These are phyloP conservation scores for Ursus arctos DNA, from an alignment of 2,113 vertebrate species.

Conservation along the genomic window DNA sequence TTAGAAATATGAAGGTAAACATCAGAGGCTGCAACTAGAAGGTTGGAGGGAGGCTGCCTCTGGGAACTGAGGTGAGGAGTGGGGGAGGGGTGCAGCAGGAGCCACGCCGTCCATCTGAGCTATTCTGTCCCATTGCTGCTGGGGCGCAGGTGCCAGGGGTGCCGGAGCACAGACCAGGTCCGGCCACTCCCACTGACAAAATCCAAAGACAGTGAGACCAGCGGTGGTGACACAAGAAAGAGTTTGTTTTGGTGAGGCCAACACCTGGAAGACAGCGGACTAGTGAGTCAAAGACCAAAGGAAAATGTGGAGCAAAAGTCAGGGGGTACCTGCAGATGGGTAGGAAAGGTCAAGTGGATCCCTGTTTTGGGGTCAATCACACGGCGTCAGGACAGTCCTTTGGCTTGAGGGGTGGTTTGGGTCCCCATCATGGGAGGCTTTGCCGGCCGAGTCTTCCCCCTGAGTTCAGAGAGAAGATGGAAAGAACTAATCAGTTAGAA, in stretches of 20 bases:
- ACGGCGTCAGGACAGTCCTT: not conserved
- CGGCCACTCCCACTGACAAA: not conserved
- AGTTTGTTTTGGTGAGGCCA: not conserved
- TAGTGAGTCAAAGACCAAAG: not conserved
- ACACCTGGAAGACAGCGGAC: not conserved
- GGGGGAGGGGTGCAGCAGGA: not conserved
- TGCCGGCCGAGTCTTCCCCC: not conserved
- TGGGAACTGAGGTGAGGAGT: not conserved
- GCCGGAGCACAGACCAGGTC: not conserved
- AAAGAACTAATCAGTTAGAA: not conserved
- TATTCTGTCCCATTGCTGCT: not conserved
- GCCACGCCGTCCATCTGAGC: not conserved
- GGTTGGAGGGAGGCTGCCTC: not conserved
- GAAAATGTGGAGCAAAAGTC: not conserved
- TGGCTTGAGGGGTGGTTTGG: not conserved
- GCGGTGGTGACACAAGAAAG: not conserved
- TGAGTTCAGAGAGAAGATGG: not conserved
- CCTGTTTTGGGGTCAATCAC: not conserved
- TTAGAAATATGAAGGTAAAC: not conserved
- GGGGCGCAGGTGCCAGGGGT: not conserved
- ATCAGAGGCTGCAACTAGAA: not conserved
- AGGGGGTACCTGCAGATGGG: not conserved
- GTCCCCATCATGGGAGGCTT: not conserved
- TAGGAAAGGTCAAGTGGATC: not conserved
- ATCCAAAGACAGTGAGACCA: not conserved